These are phyloP conservation scores for Spodoptera picta DNA, from an alignment of 2,888 invertebrate genomes.

Conservation along the genomic window DNA sequence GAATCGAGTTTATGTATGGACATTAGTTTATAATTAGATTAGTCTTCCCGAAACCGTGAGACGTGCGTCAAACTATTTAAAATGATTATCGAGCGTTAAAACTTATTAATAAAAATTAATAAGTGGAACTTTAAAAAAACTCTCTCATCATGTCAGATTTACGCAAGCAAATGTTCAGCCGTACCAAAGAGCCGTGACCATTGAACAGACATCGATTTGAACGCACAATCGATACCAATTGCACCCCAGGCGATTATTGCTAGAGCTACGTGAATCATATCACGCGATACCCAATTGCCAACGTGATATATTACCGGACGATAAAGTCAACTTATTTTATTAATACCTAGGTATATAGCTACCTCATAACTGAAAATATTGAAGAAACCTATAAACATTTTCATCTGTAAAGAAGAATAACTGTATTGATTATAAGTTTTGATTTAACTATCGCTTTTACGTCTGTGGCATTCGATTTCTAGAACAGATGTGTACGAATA, in stretches of 20 bases:
- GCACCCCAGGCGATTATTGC: slow-evolving; percentile 33
- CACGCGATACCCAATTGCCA: slow-evolving; percentile 33
- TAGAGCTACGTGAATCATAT: slow-evolving; percentile 20
- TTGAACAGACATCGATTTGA: slow-evolving; percentile 20
- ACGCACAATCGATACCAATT: slow-evolving; percentile 46
- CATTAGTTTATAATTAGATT: slow-evolving; percentile 1
- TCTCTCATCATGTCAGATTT: neutral
- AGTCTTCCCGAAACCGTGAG: slow-evolving; percentile 2
- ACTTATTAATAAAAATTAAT: neutral
- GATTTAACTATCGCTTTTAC: too few species aligned
- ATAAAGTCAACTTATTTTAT: slow-evolving; percentile 1
- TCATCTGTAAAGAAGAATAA: too few species aligned
- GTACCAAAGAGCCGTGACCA: neutral
- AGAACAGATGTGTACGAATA: too few species aligned
- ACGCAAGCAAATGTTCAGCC: neutral
- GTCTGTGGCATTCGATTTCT: too few species aligned
- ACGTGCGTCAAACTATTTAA: slow-evolving; percentile 9
- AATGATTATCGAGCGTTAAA: neutral
- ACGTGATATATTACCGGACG: slow-evolving; percentile 12
- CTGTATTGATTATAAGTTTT: too few species aligned
- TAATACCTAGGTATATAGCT: neutral
- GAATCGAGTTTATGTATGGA: slow-evolving; percentile 25
- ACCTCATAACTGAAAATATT: slow-evolving; percentile 3
- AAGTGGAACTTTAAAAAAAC: neutral
- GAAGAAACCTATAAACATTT: too few species aligned